phyloP scores from a whole-genome alignment of 2,888 invertebrate species.

The Opisthograptis luteolata region DNA sequence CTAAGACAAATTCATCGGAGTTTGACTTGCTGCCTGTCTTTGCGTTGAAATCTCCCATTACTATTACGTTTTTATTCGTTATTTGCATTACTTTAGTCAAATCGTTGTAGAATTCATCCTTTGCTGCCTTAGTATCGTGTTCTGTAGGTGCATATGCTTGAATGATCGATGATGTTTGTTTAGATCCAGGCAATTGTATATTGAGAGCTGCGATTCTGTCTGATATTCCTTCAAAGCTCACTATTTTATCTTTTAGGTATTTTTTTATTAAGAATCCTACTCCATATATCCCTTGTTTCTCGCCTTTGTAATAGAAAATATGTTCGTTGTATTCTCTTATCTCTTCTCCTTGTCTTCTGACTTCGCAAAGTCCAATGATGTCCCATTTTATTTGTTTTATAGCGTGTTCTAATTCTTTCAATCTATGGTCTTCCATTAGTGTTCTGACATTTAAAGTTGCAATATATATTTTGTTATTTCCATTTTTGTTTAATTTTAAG shows the following conservation, averaged over 20 bases:
- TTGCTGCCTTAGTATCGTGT: background rate
- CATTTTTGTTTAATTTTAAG: background rate
- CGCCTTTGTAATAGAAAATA: background rate
- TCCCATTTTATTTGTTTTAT: slow-evolving; percentile 35
- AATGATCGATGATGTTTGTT: background rate
- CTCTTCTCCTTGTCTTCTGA: slow-evolving; percentile 33
- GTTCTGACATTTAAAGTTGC: slow-evolving; percentile 16
- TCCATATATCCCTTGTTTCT: slow-evolving; percentile 2
- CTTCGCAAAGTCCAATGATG: slow-evolving; percentile 35
- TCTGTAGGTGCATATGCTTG: slow-evolving; percentile 1
- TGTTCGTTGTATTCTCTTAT: too few species aligned
- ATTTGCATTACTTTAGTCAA: background rate
- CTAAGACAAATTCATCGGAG: too few species aligned
- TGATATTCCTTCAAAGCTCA: slow-evolving; percentile 2
- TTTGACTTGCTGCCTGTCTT: too few species aligned
- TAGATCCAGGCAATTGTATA: slow-evolving; percentile 8
- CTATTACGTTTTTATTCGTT: background rate
- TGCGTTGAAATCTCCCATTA: too few species aligned
- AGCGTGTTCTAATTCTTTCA: slow-evolving; percentile 27
- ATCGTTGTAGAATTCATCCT: background rate
- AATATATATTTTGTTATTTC: slow-evolving; percentile 3
- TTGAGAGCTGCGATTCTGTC: slow-evolving; percentile 16
- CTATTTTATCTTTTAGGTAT: slow-evolving; percentile 9
- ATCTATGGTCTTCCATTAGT: slow-evolving; percentile 1
- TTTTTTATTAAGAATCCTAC: slow-evolving; percentile 18